Evolutionary conservation across 1,140 invertebrate species (phyloP).

Genomic region (Pseudomyrmex pallidus): DNA sequence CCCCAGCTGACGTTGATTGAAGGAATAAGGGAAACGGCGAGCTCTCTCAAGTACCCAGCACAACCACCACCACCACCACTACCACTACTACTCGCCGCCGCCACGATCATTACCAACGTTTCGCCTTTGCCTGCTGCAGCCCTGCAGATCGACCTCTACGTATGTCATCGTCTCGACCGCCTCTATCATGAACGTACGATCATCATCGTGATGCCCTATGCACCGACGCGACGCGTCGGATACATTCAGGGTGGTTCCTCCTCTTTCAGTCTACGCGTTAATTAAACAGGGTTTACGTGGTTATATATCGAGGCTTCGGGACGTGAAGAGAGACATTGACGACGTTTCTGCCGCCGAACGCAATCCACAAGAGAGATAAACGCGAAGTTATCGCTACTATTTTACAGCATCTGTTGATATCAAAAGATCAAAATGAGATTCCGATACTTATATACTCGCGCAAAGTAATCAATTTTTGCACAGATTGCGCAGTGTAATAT

Average conservation of each 20-base stretch:
- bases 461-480: constrained; percentile 6
- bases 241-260: constrained; percentile 67
- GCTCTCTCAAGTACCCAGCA: constrained; percentile 77
- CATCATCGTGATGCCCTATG: constrained; percentile 70
- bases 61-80: constrained; percentile 59
- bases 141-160: constrained; percentile 70
- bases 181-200: constrained; percentile 73
- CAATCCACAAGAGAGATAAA: background rate
- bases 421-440: background rate
- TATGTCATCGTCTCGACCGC: constrained; percentile 71
- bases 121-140: constrained; percentile 68
- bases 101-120: constrained; percentile 60
- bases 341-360: constrained; percentile 5
- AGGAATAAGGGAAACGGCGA: constrained; percentile 85
- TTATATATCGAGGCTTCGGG: constrained; percentile 55
- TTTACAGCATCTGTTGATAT: too few species aligned
- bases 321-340: constrained; percentile 61
- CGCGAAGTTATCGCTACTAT: background rate
- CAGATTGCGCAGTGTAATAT: background rate
- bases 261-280: constrained; percentile 71
- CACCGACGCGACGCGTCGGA: constrained; percentile 65
- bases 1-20: constrained; percentile 85
- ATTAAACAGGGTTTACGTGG: constrained; percentile 71
- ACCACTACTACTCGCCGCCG: constrained; percentile 57
- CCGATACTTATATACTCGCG: background rate